These are phyloP conservation scores for Anhinga anhinga DNA, from an alignment of 2,113 vertebrate species.

Conservation along the genomic window DNA sequence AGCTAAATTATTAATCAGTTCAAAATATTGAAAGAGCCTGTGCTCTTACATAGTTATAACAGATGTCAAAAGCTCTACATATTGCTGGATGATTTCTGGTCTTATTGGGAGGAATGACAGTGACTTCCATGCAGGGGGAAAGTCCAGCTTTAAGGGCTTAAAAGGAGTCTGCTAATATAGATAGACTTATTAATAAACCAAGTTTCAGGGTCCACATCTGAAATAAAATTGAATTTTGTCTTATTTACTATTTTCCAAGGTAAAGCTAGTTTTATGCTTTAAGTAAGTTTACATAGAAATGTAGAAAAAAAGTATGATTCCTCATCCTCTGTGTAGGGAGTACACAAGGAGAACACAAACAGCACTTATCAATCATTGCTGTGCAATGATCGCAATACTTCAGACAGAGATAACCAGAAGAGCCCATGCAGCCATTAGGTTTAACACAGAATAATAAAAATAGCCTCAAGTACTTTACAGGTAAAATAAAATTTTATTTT, in stretches of 20 bases:
- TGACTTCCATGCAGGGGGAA: neutral
- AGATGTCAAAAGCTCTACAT: neutral
- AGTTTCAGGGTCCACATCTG: neutral
- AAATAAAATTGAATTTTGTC: neutral
- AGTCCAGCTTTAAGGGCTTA: neutral
- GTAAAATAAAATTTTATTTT: neutral
- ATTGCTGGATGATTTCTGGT: neutral
- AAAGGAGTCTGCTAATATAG: neutral
- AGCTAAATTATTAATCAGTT: neutral
- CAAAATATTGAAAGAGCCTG: neutral
- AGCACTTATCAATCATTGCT: neutral
- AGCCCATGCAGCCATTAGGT: neutral
- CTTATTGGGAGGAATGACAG: neutral
- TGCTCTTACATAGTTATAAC: neutral
- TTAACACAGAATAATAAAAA: neutral
- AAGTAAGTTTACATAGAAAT: neutral
- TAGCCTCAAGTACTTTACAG: neutral
- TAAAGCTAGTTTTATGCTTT: neutral
- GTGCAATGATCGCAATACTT: neutral
- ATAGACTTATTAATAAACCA: neutral
- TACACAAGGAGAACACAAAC: neutral
- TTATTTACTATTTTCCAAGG: neutral
- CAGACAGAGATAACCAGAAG: neutral
- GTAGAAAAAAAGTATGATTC: neutral
- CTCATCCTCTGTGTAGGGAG: neutral